These are phyloP conservation scores for Fratercula arctica DNA, from an alignment of 2,797 vertebrate species.

Conservation along the genomic window DNA sequence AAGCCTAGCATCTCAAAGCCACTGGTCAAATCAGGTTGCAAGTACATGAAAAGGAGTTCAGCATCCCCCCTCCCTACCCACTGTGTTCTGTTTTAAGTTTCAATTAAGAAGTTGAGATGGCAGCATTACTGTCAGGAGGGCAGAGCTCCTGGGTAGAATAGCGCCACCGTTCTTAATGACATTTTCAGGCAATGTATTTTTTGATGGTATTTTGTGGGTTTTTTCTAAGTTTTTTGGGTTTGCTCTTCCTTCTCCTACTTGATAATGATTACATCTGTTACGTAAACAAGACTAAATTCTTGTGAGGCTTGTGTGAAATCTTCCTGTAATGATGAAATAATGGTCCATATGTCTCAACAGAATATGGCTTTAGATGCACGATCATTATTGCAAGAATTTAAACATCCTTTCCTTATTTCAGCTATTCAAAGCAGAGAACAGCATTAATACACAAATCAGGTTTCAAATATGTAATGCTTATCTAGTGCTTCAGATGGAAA, in stretches of 20 bases:
- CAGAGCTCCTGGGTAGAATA: background rate
- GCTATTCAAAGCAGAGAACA: background rate
- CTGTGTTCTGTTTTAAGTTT: background rate
- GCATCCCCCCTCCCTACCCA: background rate
- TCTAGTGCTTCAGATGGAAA: background rate
- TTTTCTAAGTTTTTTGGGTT: background rate
- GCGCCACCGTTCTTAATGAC: background rate
- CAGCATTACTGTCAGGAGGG: background rate
- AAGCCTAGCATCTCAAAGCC: background rate
- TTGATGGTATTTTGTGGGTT: background rate
- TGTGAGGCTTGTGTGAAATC: background rate
- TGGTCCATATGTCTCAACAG: background rate
- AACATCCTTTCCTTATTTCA: background rate
- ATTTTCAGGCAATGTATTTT: background rate
- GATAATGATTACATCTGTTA: background rate
- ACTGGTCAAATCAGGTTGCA: background rate
- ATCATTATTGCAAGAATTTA: background rate
- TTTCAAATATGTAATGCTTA: constrained; percentile 2
- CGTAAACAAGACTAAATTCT: background rate
- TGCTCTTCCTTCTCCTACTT: background rate
- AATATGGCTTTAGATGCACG: background rate
- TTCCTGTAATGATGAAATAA: background rate
- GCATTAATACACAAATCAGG: background rate
- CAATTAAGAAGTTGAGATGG: background rate
- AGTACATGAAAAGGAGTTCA: background rate